These are phyloP conservation scores for Platyscapa corneri DNA, from an alignment of 1,140 invertebrate species.

Conservation along the genomic window DNA sequence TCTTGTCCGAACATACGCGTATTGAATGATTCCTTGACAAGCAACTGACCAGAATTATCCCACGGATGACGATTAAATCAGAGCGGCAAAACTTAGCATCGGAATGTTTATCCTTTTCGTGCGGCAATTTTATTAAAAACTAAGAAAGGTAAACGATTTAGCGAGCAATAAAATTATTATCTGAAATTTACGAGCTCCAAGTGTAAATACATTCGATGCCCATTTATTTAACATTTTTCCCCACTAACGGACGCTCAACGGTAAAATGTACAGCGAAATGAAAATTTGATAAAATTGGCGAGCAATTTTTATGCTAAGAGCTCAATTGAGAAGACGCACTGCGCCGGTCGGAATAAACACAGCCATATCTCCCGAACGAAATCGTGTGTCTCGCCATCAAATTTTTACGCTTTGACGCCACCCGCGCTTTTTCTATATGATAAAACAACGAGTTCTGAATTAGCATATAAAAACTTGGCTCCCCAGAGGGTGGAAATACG, in stretches of 20 bases:
- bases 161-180: too few species aligned
- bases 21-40: too few species aligned
- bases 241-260: too few species aligned
- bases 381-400: slow-evolving; percentile 39
- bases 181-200: too few species aligned
- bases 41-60: not conserved
- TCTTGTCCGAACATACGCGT: too few species aligned
- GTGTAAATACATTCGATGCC: too few species aligned
- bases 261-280: too few species aligned
- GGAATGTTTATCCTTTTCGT: not conserved
- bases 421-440: slow-evolving; percentile 22
- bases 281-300: not conserved
- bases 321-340: not conserved
- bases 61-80: not conserved
- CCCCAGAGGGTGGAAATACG: slow-evolving; percentile 14
- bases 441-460: slow-evolving; percentile 37
- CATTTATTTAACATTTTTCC: too few species aligned
- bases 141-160: too few species aligned
- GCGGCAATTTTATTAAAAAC: too few species aligned
- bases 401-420: slow-evolving; percentile 27
- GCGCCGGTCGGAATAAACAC: slow-evolving; percentile 4
- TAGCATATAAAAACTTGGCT: slow-evolving; percentile 18
- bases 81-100: not conserved
- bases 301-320: not conserved
- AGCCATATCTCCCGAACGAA: slow-evolving; percentile 27